These are phyloP conservation scores for Pedicia rivosa DNA, from an alignment of 2,888 invertebrate genomes.

Conservation along the genomic window DNA sequence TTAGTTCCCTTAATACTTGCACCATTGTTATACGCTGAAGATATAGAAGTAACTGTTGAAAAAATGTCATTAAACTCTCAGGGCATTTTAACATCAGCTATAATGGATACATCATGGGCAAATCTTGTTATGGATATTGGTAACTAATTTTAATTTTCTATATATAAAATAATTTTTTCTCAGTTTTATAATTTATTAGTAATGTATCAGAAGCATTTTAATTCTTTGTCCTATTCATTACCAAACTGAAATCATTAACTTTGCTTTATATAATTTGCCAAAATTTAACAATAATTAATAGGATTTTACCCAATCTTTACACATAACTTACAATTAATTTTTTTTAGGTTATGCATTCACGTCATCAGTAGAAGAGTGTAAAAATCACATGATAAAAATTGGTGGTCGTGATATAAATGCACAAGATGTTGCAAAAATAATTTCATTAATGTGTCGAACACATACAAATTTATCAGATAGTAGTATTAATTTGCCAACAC, in stretches of 20 bases:
- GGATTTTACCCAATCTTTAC: no score
- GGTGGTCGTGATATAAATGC: slow-evolving; percentile 71
- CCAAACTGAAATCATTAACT: no score
- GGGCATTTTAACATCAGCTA: slow-evolving; percentile 37
- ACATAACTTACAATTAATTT: no score
- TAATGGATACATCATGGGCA: slow-evolving; percentile 61
- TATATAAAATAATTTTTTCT: no score
- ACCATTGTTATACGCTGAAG: slow-evolving; percentile 72
- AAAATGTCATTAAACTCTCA: slow-evolving; percentile 46
- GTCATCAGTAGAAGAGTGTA: slow-evolving; percentile 70
- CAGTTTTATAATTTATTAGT: no score
- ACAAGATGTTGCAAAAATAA: slow-evolving; percentile 65
- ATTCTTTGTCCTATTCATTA: no score
- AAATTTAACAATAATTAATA: no score
- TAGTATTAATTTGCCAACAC: slow-evolving; percentile 52
- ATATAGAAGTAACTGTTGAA: slow-evolving; percentile 44
- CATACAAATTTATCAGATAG: slow-evolving; percentile 45
- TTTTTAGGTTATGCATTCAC: slow-evolving; percentile 66
- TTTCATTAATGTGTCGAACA: slow-evolving; percentile 75
- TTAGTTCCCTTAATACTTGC: slow-evolving; percentile 79
- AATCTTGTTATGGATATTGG: slow-evolving; percentile 83
- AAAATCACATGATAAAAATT: slow-evolving; percentile 66
- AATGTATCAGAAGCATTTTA: no score
- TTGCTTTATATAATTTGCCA: no score
- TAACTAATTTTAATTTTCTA: slow-evolving; percentile 3